phyloP scores from a whole-genome alignment of 2,797 vertebrate species.

The Cichlasoma orientale region DNA sequence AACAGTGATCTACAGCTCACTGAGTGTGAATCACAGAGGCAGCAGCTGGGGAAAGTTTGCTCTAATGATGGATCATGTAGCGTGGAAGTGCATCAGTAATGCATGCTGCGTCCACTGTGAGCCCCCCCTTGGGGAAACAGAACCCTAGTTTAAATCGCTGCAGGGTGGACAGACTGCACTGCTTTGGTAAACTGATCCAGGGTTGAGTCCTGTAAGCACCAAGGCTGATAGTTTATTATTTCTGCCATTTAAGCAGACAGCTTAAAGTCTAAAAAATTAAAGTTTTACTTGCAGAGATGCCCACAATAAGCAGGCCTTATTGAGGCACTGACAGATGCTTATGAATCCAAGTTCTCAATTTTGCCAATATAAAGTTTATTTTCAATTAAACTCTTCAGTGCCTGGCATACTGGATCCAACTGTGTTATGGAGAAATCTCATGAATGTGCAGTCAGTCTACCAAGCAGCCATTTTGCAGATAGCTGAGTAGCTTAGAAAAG shows the following conservation, averaged over 20 bases:
- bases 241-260: conserved; percentile 41
- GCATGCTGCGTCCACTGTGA: conserved; percentile 44
- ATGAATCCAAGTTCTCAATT: conserved; percentile 27
- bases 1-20: conserved; percentile 13
- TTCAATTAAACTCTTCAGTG: conserved; percentile 15
- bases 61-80: conserved; percentile 47
- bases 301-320: conserved; percentile 25
- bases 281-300: conserved; percentile 24
- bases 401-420: not conserved
- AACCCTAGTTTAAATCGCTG: conserved; percentile 60
- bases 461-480: not conserved
- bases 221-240: conserved; percentile 42
- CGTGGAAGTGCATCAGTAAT: conserved; percentile 45
- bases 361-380: not conserved
- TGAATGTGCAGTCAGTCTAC: not conserved
- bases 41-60: conserved; percentile 41
- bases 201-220: conserved; percentile 28
- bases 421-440: not conserved
- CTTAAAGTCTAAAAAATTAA: conserved; percentile 10
- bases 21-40: conserved; percentile 14
- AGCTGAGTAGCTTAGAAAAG: not conserved
- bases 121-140: conserved; percentile 43
- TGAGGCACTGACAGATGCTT: not conserved
- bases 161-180: conserved; percentile 37
- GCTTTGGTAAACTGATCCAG: conserved; percentile 65